Base-by-base conservation (phyloP, 1,140 invertebrate species). In the Octopus sinensis region DNA sequence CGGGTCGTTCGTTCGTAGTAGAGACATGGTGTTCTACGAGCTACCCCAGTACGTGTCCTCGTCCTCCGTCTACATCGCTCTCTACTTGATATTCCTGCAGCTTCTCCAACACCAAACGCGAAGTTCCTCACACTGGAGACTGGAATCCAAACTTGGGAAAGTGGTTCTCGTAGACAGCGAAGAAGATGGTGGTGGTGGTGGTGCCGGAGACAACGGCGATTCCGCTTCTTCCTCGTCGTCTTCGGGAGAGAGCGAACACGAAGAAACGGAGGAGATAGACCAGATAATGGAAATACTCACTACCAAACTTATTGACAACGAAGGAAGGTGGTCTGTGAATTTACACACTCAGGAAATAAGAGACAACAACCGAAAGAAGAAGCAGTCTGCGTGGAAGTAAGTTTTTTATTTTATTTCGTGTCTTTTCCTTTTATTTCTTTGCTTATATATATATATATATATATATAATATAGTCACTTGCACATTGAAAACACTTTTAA, bases 41-140 rank as follows among this genome's bases (percentile, higher is more conserved):
- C 87, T 88, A 86, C 82, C 86, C 51, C 87, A 85, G 82, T 88
- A 89, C 54, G 79, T 89, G 84, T 88, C 89, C 62, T 86, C 88
- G 83, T 85, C 88, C 80, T 88, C 89, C 9, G 68, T 73, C 4
- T 90, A 88, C 83, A 89, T 92, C 87, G 89, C 90, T 73, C 82
- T 92, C 13, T 91, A 92, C 82, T 86, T 92, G 10, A 87, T 92
- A 80, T 91, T 90, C n/a, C 92, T 94, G 89, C 93, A 94, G 90
- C 93, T 95, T 86, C 92, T 94, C 82, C 92, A 93, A 83, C 94
- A 92, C 84, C 94, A 94, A 90, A 94, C 94, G 54, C 92, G 93
- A 83, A 94, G 94, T 68, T 94, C 94, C 73, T 94, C 93, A 79
- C 91, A 95, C 87, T 95, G 94, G 94, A 94, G 93, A 91, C 89